Conservation (phyloP, 2,888 invertebrate species). For the Cerastis rubricosa region DNA sequence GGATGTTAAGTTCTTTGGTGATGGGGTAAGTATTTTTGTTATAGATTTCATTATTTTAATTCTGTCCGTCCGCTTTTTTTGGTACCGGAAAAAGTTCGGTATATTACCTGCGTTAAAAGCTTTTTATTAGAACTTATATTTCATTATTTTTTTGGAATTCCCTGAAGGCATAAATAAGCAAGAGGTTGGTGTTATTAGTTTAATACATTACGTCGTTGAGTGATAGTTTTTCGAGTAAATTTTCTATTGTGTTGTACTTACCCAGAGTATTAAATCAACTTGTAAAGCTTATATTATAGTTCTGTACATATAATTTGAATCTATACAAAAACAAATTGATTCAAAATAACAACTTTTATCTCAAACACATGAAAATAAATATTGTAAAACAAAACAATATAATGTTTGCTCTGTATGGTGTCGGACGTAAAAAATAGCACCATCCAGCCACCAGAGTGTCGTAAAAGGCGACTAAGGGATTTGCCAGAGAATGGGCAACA, state of each 20-base stretch:
- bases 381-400: too few relatives aligned
- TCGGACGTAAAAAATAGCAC: too few relatives aligned
- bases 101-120: background rate
- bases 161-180: background rate
- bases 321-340: too few relatives aligned
- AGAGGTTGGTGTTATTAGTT: background rate
- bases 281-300: background rate
- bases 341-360: too few relatives aligned
- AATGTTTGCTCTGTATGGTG: too few relatives aligned
- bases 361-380: too few relatives aligned
- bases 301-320: too few relatives aligned
- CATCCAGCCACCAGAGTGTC: too few relatives aligned
- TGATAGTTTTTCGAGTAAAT: background rate
- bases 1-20: slow-evolving; percentile 9
- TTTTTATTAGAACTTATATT: background rate
- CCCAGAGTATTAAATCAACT: background rate
- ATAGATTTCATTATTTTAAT: slow-evolving; percentile 22
- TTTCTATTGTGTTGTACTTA: background rate
- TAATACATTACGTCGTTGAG: background rate
- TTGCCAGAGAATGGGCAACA: too few relatives aligned
- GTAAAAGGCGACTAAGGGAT: too few relatives aligned
- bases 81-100: background rate
- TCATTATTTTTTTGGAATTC: background rate
- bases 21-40: slow-evolving; percentile 4
- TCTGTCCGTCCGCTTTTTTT: slow-evolving; percentile 5